Evolutionary conservation across 2,888 invertebrate species (phyloP).

Genomic region (Brachyopa scutellaris): DNA sequence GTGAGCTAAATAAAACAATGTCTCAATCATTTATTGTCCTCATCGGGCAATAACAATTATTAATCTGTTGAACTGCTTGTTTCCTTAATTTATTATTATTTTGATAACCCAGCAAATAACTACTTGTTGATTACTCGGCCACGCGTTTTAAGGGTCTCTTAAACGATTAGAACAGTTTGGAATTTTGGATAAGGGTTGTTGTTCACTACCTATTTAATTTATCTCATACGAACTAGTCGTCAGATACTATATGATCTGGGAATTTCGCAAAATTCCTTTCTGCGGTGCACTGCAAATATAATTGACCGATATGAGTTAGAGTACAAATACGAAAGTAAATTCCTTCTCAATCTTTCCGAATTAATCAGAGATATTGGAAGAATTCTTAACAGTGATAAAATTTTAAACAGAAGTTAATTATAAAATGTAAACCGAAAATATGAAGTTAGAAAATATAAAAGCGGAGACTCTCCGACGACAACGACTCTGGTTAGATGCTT

Average conservation of each 20-base stretch:
- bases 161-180: background rate
- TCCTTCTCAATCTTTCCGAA: background rate
- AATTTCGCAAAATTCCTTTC: constrained; percentile 4
- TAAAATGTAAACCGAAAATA: background rate
- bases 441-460: background rate
- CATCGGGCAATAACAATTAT: too few relatives aligned
- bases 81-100: constrained; percentile 14
- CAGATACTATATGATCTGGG: constrained; percentile 1
- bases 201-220: constrained; percentile 8
- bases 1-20: too few relatives aligned
- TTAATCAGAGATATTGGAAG: background rate
- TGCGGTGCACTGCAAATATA: background rate
- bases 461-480: background rate
- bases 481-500: constrained; percentile 47
- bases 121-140: constrained; percentile 18
- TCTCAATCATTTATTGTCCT: too few relatives aligned
- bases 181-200: background rate
- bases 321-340: background rate
- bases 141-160: background rate
- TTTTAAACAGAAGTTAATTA: background rate
- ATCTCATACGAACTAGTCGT: background rate
- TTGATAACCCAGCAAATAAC: constrained; percentile 11
- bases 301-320: background rate
- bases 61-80: too few relatives aligned
- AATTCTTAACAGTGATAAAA: background rate